These are phyloP conservation scores for Pseudochromis fuscus DNA, from an alignment of 2,797 vertebrate genomes.

Conservation along the genomic window DNA sequence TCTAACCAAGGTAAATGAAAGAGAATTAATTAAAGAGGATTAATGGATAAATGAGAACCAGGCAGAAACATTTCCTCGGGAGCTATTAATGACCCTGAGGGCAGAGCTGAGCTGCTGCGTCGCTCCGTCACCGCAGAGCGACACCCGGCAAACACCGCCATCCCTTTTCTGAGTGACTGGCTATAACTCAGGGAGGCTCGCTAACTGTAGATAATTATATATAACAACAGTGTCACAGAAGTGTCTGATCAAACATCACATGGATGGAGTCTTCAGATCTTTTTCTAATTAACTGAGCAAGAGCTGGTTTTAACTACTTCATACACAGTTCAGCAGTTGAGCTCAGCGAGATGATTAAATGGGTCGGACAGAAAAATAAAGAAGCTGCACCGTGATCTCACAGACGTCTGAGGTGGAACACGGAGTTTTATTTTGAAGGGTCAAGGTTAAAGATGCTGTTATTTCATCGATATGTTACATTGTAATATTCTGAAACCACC, in stretches of 20 bases:
- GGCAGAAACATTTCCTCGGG: constrained; percentile 71
- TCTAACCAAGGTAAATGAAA: constrained; percentile 82
- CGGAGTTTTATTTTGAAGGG: no score
- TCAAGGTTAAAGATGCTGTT: no score
- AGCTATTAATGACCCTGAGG: constrained; percentile 76
- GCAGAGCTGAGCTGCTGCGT: constrained; percentile 55
- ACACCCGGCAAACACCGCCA: constrained; percentile 44
- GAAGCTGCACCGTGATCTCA: no score
- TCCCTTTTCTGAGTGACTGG: constrained; percentile 1
- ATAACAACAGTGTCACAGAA: neutral
- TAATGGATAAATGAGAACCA: constrained; percentile 84
- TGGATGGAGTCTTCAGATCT: neutral
- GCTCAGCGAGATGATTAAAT: neutral
- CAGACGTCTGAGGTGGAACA: neutral
- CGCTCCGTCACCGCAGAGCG: constrained; percentile 59
- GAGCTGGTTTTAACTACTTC: neutral
- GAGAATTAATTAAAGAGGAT: constrained; percentile 87
- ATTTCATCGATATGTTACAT: no score
- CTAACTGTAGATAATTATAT: neutral
- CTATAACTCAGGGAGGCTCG: constrained; percentile 17
- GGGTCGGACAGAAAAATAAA: neutral
- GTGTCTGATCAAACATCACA: neutral
- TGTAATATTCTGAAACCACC: no score
- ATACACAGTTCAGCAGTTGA: neutral
- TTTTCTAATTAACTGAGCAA: neutral